These are phyloP conservation scores for Flexamia atlantica DNA, from an alignment of 2,888 invertebrate genomes.

Conservation along the genomic window DNA sequence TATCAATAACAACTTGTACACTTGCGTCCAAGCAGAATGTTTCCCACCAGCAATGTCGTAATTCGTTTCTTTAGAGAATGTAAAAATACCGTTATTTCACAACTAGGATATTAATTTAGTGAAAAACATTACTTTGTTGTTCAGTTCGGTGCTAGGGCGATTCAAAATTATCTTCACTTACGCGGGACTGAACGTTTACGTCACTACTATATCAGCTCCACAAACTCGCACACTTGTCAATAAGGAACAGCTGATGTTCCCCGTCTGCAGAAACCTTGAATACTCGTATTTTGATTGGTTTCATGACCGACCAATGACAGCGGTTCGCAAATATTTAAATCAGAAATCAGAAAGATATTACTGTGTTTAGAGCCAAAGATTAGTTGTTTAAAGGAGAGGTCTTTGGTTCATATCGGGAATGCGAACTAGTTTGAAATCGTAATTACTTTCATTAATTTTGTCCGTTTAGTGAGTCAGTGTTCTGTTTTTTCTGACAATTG, in stretches of 20 bases:
- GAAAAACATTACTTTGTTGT: not conserved
- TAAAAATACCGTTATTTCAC: too few species aligned
- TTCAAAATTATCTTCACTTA: not conserved
- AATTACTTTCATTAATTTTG: not conserved
- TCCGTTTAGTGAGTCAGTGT: not conserved
- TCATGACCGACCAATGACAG: not conserved
- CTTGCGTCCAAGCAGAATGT: too few species aligned
- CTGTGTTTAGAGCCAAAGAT: too few species aligned
- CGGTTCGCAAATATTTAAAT: constrained; percentile 15
- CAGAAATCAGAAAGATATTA: not conserved
- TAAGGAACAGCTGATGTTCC: constrained; percentile 11
- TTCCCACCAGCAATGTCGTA: too few species aligned
- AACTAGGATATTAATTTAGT: not conserved
- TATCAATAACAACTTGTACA: too few species aligned
- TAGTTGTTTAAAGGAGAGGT: not conserved
- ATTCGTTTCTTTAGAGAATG: too few species aligned
- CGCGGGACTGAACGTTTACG: constrained; percentile 1
- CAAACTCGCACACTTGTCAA: not conserved
- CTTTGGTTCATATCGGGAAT: not conserved
- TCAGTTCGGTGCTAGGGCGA: not conserved
- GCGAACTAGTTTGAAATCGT: too few species aligned
- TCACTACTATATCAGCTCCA: not conserved
- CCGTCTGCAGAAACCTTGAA: not conserved
- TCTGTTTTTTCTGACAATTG: not conserved
- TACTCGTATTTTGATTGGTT: not conserved